Evolutionary conservation across 2,113 vertebrate species (phyloP).

Genomic region (Pelobates fuscus): DNA sequence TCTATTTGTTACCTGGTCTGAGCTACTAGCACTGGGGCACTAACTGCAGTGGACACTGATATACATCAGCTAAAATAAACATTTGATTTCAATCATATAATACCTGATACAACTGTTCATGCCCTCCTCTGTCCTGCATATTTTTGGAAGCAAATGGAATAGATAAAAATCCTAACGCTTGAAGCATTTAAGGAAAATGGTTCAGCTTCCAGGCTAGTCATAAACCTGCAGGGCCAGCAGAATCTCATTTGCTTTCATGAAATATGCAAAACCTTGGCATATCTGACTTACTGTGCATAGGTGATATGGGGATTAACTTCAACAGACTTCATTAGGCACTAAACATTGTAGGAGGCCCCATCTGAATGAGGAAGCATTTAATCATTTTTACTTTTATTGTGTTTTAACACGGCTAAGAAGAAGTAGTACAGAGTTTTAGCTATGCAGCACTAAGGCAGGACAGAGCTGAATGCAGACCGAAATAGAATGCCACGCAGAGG

Average conservation of each 20-base stretch:
- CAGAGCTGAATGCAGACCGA: constrained; percentile 36
- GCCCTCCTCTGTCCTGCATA: constrained; percentile 1
- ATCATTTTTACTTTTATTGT: constrained; percentile 42
- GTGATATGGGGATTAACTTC: constrained; percentile 48
- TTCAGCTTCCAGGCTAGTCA: constrained; percentile 30
- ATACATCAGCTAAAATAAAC: too few relatives aligned
- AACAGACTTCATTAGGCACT: constrained; percentile 37
- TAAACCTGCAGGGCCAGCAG: constrained; percentile 35
- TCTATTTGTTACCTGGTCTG: too few relatives aligned
- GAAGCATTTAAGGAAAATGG: constrained; percentile 18
- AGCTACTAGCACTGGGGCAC: too few relatives aligned
- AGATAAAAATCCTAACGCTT: constrained; percentile 2
- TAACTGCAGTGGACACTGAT: too few relatives aligned
- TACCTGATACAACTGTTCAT: too few relatives aligned
- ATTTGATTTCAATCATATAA: too few relatives aligned
- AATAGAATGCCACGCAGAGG: constrained; percentile 36
- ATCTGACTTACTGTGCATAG: constrained; percentile 44
- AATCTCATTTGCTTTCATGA: constrained; percentile 55
- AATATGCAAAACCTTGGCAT: constrained; percentile 53
- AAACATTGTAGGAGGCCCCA: constrained; percentile 36
- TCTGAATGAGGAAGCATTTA: constrained; percentile 50
- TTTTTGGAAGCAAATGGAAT: constrained; percentile 18
- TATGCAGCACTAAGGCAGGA: constrained; percentile 11
- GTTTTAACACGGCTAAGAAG: constrained; percentile 26
- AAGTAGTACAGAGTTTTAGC: not conserved